Base-by-base conservation (phyloP, 2,113 vertebrate species). In the Psilopsiagon aymara region DNA sequence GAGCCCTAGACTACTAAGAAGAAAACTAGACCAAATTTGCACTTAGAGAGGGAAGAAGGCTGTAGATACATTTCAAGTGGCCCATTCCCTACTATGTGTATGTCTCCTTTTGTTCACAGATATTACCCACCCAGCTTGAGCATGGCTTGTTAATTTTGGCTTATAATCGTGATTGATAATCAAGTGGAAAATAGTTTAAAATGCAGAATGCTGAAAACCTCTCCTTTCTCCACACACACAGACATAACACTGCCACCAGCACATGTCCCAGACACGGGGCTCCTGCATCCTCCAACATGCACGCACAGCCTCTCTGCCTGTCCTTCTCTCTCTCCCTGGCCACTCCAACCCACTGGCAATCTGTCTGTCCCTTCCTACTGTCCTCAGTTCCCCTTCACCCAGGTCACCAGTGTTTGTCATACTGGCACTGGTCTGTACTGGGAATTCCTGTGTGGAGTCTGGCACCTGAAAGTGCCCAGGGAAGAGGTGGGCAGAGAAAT, bases 201-300 rank as follows among this genome's bases (percentile, higher is more conserved):
- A 88, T 21, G 0, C 23, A 67, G 13, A 33, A 43, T 51, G 17
- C 16, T 51, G 27, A 89, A 93, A 79, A 68, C 16, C 20, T 73
- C 3, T 14, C 7, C 17, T 76, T 91, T 73, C 31, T 85, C 24
- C 17, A 49, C 11, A 25, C 23, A 28, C 17, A 53, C 3, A 88
- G 17, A 17, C 21, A 73, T 64, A 94, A 64, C 31, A 2, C 46
- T 79, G 12, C 17, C 44, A 43, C 12, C 41, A 37, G 39, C 23
- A 60, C 6, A 3, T 63, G 71, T 28, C n/a, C 31, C 29, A 33
- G 23, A 3, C 2, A 1, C 12, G 0, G 2, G 2, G 27, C 9
- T 92, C 18, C 70, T 52, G 23, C 28, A 52, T 44, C 39, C 44
- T 73, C 33, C 67, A 76, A 15, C 10, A 33, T 4, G 57, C 11